phyloP scores from a whole-genome alignment of 2,797 vertebrate species.

The Danio choprae region DNA sequence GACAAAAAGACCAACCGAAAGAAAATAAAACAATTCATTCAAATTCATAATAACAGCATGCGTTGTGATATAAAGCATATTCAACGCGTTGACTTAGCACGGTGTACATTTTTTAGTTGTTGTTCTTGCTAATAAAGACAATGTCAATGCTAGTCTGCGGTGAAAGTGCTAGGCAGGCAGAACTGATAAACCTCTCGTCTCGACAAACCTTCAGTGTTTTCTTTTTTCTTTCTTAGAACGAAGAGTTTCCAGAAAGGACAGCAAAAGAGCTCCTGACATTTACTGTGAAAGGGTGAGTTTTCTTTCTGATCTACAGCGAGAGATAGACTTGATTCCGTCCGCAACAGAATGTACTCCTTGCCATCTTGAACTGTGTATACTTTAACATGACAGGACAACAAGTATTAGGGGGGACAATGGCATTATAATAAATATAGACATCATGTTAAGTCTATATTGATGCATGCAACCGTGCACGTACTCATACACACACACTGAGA shows the following conservation, averaged over 20 bases:
- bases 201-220: constrained; percentile 88
- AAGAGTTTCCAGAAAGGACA: constrained; percentile 87
- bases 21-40: not conserved
- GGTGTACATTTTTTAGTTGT: no score
- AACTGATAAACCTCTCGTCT: constrained; percentile 7
- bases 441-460: not conserved
- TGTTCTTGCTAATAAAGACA: not conserved
- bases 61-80: constrained; percentile 1
- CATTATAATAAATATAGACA: not conserved
- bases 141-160: not conserved
- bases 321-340: constrained; percentile 88
- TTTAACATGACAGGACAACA: constrained; percentile 77
- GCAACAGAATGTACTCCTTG: constrained; percentile 91
- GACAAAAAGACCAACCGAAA: not conserved
- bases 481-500: constrained; percentile 20
- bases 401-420: not conserved
- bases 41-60: constrained; percentile 10
- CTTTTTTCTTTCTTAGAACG: constrained; percentile 83
- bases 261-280: constrained; percentile 92
- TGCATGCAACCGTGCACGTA: not conserved
- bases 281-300: constrained; percentile 85
- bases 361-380: constrained; percentile 89
- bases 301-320: constrained; percentile 89
- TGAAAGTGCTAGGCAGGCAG: constrained; percentile 24
- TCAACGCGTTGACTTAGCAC: not conserved